These are phyloP conservation scores for Pterocles burchelli DNA, from an alignment of 2,113 vertebrate genomes.

Conservation along the genomic window DNA sequence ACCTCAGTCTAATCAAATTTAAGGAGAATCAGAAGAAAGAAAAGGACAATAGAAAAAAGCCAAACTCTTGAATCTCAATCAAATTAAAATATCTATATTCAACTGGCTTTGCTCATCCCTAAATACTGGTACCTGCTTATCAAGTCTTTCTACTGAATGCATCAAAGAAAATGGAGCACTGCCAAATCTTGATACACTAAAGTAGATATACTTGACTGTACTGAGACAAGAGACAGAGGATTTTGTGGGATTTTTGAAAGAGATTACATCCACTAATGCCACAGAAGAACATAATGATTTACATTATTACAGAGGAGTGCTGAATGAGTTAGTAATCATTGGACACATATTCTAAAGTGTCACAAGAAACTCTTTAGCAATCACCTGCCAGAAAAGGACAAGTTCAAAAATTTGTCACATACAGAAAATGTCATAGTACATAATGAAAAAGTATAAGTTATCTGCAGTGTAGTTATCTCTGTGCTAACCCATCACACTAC, in stretches of 20 bases:
- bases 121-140: conserved; percentile 25
- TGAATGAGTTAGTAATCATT: conserved; percentile 14
- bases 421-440: background rate
- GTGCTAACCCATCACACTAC: background rate
- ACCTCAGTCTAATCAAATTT: conserved; percentile 22
- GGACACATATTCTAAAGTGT: conserved; percentile 6
- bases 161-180: conserved; percentile 41
- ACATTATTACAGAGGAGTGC: background rate
- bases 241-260: conserved; percentile 26
- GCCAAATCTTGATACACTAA: conserved; percentile 24
- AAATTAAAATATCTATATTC: conserved; percentile 44
- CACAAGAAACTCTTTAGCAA: background rate
- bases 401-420: background rate
- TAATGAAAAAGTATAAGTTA: background rate
- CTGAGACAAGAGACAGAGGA: conserved; percentile 31
- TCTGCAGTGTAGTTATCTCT: background rate
- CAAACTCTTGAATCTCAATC: conserved; percentile 7
- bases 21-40: background rate
- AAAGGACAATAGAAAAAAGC: conserved; percentile 9
- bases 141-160: conserved; percentile 29
- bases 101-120: conserved; percentile 12
- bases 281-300: background rate
- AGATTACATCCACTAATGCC: conserved; percentile 37
- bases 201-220: conserved; percentile 24
- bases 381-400: background rate